Evolutionary conservation across 2,113 vertebrate genomes (phyloP).

Genomic region (Apteryx mantelli): DNA sequence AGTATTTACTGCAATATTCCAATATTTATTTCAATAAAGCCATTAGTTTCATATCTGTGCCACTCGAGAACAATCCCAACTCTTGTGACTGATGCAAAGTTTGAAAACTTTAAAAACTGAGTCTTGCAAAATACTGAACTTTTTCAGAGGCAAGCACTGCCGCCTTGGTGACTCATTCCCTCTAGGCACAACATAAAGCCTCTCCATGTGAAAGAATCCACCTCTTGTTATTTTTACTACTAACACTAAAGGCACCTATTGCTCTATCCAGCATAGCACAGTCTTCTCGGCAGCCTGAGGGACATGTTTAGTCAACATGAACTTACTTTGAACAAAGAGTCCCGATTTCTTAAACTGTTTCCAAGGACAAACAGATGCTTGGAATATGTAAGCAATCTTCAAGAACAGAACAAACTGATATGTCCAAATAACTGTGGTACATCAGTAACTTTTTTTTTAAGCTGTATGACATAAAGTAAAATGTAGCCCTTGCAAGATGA

Average conservation of each 20-base stretch:
- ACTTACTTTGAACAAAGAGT: neutral
- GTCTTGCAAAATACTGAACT: neutral
- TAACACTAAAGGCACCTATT: neutral
- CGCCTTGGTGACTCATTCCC: neutral
- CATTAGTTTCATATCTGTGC: neutral
- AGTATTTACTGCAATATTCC: neutral
- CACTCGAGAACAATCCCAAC: neutral
- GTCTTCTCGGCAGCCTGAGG: neutral
- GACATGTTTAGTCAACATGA: neutral
- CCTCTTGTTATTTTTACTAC: neutral
- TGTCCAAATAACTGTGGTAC: neutral
- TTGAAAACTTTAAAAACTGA: neutral
- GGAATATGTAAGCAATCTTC: neutral
- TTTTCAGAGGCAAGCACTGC: fast-evolving
- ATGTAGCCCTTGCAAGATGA: neutral
- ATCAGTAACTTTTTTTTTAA: neutral
- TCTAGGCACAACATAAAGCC: neutral
- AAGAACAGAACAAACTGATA: neutral
- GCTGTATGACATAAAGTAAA: neutral
- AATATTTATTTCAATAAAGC: neutral
- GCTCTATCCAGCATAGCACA: neutral
- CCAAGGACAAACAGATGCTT: neutral
- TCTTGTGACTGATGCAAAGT: neutral
- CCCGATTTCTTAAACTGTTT: neutral
- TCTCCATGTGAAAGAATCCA: neutral